These are phyloP conservation scores for Saimiri boliviensis DNA, from an alignment of 2,113 vertebrate genomes.

Conservation along the genomic window DNA sequence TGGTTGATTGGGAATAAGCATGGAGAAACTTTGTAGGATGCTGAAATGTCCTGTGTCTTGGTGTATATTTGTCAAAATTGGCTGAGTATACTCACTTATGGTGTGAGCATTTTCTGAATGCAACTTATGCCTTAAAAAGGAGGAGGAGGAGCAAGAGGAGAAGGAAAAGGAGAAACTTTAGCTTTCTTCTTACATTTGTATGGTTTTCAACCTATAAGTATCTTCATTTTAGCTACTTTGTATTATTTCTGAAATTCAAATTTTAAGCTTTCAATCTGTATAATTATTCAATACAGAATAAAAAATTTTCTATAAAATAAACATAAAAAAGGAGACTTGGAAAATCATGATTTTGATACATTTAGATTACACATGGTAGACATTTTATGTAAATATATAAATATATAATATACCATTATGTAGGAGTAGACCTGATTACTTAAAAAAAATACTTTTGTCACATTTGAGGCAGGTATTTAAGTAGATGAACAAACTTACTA, in stretches of 20 bases:
- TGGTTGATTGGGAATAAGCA: no score
- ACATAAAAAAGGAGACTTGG: not conserved
- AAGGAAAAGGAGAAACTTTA: not conserved
- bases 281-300: not conserved
- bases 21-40: not conserved
- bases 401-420: not conserved
- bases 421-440: not conserved
- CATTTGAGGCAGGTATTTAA: not conserved
- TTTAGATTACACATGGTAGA: not conserved
- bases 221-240: not conserved
- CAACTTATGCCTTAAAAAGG: not conserved
- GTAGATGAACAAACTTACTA: not conserved
- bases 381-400: not conserved
- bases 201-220: not conserved
- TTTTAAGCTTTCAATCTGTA: not conserved
- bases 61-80: not conserved
- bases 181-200: not conserved
- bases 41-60: not conserved
- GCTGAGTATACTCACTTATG: not conserved
- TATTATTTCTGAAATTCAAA: conserved; percentile 21
- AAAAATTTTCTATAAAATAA: not conserved
- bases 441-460: not conserved
- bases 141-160: no score
- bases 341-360: not conserved
- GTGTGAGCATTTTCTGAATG: not conserved